A percentile compares a stretch with the other conserved stretches of the same genome.
phyloP scores from a whole-genome alignment of 2,888 invertebrate species.

The Mesorhabditis belari region DNA sequence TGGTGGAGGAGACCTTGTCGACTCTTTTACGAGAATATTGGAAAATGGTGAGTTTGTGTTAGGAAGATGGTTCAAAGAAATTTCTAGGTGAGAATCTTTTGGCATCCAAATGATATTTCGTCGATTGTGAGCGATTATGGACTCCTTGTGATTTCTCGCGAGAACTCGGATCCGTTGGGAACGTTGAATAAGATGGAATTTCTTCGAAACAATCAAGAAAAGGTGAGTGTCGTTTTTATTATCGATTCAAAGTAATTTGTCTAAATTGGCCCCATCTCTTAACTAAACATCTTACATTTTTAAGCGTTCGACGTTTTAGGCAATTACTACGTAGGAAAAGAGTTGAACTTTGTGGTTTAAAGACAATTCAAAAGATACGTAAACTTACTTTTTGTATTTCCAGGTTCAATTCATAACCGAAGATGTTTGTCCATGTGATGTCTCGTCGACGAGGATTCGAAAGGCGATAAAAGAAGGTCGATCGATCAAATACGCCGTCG shows the following conservation, averaged over 20 bases:
- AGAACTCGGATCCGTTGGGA: slow-evolving; percentile 12
- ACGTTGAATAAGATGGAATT: slow-evolving; percentile 9
- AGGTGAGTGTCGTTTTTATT: background rate
- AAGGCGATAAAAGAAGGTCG: slow-evolving; percentile 22
- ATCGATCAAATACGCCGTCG: slow-evolving; percentile 54
- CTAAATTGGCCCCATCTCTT: no score
- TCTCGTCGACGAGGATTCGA: slow-evolving; percentile 70
- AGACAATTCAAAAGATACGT: no score
- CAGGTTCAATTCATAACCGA: slow-evolving; percentile 73
- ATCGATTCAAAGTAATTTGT: background rate
- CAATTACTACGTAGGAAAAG: no score
- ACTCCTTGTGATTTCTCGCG: slow-evolving; percentile 23
- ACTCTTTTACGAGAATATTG: slow-evolving; percentile 33
- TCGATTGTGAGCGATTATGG: slow-evolving; percentile 22
- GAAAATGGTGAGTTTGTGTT: slow-evolving; percentile 13
- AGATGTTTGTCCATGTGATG: slow-evolving; percentile 83
- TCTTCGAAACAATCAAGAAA: background rate
- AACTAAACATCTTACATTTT: no score
- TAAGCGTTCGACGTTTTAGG: no score
- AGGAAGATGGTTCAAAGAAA: background rate
- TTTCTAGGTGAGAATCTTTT: slow-evolving; percentile 65
- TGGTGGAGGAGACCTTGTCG: slow-evolving; percentile 46
- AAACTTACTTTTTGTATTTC: slow-evolving; percentile 4
- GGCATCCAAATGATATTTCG: slow-evolving; percentile 17
- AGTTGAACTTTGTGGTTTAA: no score